phyloP scores from a whole-genome alignment of 37 sponge, comb jelly and placozoan genomes.

The Trichoplax adhaerens region DNA sequence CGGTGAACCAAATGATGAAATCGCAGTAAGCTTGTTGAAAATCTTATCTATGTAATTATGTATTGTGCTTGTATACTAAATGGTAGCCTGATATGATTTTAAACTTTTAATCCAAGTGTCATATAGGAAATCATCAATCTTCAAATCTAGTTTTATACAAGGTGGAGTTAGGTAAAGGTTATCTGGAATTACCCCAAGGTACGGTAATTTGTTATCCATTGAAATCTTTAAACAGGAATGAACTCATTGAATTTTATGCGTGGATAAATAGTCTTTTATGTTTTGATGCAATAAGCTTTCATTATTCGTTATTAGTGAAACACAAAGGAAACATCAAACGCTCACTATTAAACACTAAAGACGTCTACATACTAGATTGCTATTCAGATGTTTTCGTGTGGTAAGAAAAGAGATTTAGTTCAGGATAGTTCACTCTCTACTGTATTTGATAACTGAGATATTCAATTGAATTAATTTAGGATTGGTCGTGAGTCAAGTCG shows the following conservation, averaged over 20 bases:
- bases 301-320: not conserved
- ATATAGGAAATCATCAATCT: not conserved
- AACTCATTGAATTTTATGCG: not conserved
- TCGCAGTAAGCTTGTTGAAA: conserved; percentile 9
- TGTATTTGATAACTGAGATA: conserved; percentile 14
- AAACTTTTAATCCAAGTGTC: not conserved
- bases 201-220: not conserved
- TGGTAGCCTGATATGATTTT: too few species aligned
- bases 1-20: conserved; percentile 23
- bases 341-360: conserved; percentile 5
- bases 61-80: too few species aligned
- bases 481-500: conserved; percentile 54
- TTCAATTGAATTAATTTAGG: conserved; percentile 30
- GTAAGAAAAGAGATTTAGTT: conserved; percentile 3
- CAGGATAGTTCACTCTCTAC: not conserved
- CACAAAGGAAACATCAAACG: conserved; percentile 5
- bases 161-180: conserved; percentile 70
- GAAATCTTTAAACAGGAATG: not conserved
- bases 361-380: conserved; percentile 11
- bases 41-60: not conserved
- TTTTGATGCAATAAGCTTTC: not conserved
- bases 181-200: conserved; percentile 84
- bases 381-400: conserved; percentile 17
- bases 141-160: conserved; percentile 28
- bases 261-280: not conserved